Conservation (phyloP, 2,888 invertebrate species). For the Apantesis nais region DNA sequence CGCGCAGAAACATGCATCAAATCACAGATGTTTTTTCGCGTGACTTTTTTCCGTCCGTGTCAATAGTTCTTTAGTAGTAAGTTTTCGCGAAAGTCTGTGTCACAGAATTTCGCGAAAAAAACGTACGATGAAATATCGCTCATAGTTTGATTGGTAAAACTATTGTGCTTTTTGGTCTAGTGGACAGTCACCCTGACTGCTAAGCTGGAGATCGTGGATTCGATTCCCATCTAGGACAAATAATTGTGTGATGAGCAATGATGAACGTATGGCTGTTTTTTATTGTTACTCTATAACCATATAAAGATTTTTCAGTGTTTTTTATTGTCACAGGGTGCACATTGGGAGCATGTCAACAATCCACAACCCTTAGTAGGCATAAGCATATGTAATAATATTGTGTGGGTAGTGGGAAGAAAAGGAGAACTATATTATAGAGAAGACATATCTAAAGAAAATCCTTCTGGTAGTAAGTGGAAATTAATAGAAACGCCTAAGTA, state of each 20-base stretch:
- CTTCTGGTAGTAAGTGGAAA: slow-evolving; percentile 90
- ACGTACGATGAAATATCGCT: too few species aligned
- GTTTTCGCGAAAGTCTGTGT: too few species aligned
- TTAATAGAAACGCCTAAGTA: slow-evolving; percentile 88
- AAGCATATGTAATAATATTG: slow-evolving; percentile 88
- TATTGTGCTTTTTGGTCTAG: too few species aligned
- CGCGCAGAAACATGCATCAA: too few species aligned
- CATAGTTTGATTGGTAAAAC: background rate
- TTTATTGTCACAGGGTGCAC: slow-evolving; percentile 84
- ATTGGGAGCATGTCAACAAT: slow-evolving; percentile 93
- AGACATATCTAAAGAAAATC: slow-evolving; percentile 89
- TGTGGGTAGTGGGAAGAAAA: slow-evolving; percentile 95
- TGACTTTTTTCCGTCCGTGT: too few species aligned
- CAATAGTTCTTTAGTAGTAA: background rate
- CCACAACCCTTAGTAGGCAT: slow-evolving; percentile 92
- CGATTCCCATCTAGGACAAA: too few species aligned
- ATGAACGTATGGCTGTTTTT: too few species aligned
- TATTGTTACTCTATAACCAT: background rate
- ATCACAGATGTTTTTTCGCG: too few species aligned
- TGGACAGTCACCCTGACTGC: too few species aligned
- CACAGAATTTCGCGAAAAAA: too few species aligned
- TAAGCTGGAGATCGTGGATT: too few species aligned
- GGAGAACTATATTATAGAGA: slow-evolving; percentile 93
- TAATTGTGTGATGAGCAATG: too few species aligned
- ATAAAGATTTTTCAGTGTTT: background rate